Base-by-base conservation (phyloP, 2,113 vertebrate species). In the Muntiacus reevesi region DNA sequence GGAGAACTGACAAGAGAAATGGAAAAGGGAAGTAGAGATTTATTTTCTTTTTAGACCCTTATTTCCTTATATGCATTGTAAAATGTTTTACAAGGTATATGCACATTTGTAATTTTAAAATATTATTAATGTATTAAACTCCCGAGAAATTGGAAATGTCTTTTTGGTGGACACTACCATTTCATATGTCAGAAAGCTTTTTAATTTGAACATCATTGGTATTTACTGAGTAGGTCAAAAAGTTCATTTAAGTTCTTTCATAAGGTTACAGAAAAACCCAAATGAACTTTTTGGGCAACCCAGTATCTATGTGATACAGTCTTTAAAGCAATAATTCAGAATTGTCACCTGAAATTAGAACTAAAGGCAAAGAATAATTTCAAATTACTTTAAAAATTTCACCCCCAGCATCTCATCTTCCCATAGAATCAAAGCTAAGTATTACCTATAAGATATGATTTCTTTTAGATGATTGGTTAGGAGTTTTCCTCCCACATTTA, bases 391-490 rank as follows among this genome's bases (percentile, higher is more conserved):
- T 36, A 89, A 81, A 83, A 97, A 55, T 23, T 74, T 91, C 21
- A 57, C n/a, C 57, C 15, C 47, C 45, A 88, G 84, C 30, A 71
- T 28, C 17, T 10, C 40, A 87, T 55, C 36, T 23, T 87, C 47
- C 27, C 78, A 86, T 92, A 94, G 45, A 89, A 79, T 25, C 43
- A 93, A 89, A 81, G 57, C 16, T 45, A 30, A 88, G 14, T 21
- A 90, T 98, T 98, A 99, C 99, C 99, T 99, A 98, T 99, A 99
- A 12, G 99, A 99, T 97, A 99, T 99, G 17, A 99, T 99, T 98
- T 99, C 99, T 98, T 99, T 99, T 78, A 99, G 98, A 98, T 99
- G 99, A 98, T 99, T 99, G 57, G 99, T 99, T 99, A 99, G 98
- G 33, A 99, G 99, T 79, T 99, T 99, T 96, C 99, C 99, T 95